phyloP scores from a whole-genome alignment of 2,888 invertebrate genomes.

The Neria commutata region DNA sequence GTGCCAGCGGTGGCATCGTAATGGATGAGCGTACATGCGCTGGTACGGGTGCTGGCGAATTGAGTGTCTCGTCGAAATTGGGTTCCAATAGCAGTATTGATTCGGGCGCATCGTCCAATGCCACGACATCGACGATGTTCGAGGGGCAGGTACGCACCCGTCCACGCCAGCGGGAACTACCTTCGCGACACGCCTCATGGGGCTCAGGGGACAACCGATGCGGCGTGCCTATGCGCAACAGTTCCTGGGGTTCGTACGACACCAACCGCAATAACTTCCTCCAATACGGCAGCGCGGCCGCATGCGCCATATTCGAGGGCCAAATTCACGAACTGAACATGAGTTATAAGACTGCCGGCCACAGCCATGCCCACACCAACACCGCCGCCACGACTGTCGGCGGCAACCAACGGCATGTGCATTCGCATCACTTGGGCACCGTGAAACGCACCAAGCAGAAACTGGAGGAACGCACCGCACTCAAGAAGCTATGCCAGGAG shows the following conservation, averaged over 20 bases:
- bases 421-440: slow-evolving; percentile 64
- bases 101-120: slow-evolving; percentile 32
- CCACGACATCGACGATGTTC: slow-evolving; percentile 65
- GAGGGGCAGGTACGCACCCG: slow-evolving; percentile 73
- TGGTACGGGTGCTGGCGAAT: background rate
- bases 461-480: slow-evolving; percentile 65
- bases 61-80: slow-evolving; percentile 24
- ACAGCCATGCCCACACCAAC: slow-evolving; percentile 34
- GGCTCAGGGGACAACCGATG: slow-evolving; percentile 74
- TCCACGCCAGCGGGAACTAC: slow-evolving; percentile 65
- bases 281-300: slow-evolving; percentile 29
- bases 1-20: slow-evolving; percentile 47
- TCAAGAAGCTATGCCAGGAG: slow-evolving; percentile 57
- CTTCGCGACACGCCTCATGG: slow-evolving; percentile 82
- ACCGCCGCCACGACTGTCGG: slow-evolving; percentile 28
- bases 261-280: slow-evolving; percentile 58
- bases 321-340: slow-evolving; percentile 57
- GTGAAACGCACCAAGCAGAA: slow-evolving; percentile 75
- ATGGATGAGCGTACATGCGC: slow-evolving; percentile 35
- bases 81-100: slow-evolving; percentile 44
- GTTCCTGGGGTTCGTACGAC: slow-evolving; percentile 77
- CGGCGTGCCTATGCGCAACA: slow-evolving; percentile 70
- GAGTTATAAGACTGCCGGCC: slow-evolving; percentile 46
- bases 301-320: slow-evolving; percentile 58
- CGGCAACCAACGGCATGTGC: slow-evolving; percentile 30